phyloP scores from a whole-genome alignment of 2,888 invertebrate species.

The Dicyrtomina minuta region DNA sequence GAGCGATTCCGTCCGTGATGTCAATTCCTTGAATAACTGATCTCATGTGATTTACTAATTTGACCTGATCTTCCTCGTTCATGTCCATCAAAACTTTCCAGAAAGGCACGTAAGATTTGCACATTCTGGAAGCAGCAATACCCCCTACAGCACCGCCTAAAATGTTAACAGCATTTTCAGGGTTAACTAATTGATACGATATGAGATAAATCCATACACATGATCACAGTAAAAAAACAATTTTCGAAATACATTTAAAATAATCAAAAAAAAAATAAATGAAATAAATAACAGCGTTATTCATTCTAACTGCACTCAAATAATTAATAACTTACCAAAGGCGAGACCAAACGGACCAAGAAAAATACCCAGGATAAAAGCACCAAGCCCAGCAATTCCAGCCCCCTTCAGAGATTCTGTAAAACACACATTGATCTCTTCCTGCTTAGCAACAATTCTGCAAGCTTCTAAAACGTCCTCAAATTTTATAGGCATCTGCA shows the following conservation, averaged over 20 bases:
- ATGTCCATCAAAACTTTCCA: conserved; percentile 36
- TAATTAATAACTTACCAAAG: conserved; percentile 34
- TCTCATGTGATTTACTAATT: conserved; percentile 40
- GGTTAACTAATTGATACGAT: too few relatives aligned
- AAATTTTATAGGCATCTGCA: conserved; percentile 41
- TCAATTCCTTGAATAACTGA: conserved; percentile 38
- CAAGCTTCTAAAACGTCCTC: conserved; percentile 44
- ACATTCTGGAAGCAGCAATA: conserved; percentile 7
- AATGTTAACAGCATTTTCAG: conserved; percentile 26
- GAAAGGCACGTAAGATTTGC: conserved; percentile 44
- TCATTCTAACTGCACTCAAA: background rate
- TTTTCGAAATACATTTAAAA: too few relatives aligned
- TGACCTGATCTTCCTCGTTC: conserved; percentile 38
- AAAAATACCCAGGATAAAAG: conserved; percentile 41
- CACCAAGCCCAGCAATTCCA: conserved; percentile 37
- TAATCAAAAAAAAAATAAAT: too few relatives aligned
- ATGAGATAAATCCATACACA: too few relatives aligned
- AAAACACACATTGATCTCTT: conserved; percentile 44
- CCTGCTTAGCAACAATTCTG: conserved; percentile 41
- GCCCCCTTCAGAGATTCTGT: conserved; percentile 47
- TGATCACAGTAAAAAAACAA: too few relatives aligned
- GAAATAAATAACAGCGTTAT: too few relatives aligned
- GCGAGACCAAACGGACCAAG: conserved; percentile 48
- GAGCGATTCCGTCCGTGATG: conserved; percentile 41
- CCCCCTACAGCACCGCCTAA: conserved; percentile 1